These are phyloP conservation scores for Calliopum simillimum DNA, from an alignment of 2,888 invertebrate species.

Conservation along the genomic window DNA sequence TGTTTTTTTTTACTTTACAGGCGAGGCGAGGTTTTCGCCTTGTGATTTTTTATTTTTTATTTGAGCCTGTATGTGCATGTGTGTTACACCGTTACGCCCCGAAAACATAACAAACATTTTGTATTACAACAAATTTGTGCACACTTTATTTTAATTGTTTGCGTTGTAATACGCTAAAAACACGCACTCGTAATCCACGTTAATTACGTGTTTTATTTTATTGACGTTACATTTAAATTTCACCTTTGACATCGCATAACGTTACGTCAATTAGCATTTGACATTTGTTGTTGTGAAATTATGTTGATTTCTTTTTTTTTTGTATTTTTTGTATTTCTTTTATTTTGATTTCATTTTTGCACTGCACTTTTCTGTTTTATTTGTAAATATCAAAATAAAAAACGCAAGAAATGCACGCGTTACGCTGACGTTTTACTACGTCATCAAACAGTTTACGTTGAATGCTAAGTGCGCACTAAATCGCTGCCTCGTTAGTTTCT, in stretches of 20 bases:
- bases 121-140: too few species aligned
- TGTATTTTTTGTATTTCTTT: not conserved
- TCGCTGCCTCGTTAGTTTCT: constrained; percentile 33
- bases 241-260: not conserved
- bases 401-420: not conserved
- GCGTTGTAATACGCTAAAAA: too few species aligned
- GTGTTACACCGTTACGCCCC: too few species aligned
- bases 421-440: constrained; percentile 1
- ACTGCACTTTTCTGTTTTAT: not conserved
- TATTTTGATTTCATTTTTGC: not conserved
- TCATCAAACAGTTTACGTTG: constrained; percentile 31
- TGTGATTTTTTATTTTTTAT: too few species aligned
- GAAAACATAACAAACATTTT: too few species aligned
- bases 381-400: not conserved
- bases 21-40: too few species aligned
- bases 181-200: too few species aligned
- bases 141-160: too few species aligned
- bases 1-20: too few species aligned
- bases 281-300: not conserved
- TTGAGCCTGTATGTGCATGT: too few species aligned
- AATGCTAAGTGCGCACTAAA: constrained; percentile 34
- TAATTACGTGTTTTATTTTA: not conserved
- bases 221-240: not conserved
- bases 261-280: not conserved
- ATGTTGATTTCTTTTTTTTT: not conserved